These are phyloP conservation scores for Drosophila ambigua DNA, from an alignment of 1,140 invertebrate genomes.

Conservation along the genomic window DNA sequence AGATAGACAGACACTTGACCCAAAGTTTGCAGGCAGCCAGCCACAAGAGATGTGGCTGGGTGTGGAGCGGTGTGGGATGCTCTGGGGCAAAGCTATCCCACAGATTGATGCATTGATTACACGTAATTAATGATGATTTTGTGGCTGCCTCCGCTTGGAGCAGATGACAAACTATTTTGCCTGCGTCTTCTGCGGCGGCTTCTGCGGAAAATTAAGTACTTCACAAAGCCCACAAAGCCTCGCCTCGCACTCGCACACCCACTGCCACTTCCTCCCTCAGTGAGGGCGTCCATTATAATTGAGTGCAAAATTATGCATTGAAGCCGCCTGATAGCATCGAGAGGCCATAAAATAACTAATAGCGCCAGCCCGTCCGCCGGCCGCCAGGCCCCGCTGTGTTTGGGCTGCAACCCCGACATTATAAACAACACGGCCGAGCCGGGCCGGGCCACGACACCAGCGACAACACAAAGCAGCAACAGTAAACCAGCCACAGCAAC, in stretches of 20 bases:
- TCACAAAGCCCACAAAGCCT: constrained; percentile 57
- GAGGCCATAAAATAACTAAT: constrained; percentile 74
- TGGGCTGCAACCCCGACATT: constrained; percentile 33
- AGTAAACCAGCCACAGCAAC: constrained; percentile 21
- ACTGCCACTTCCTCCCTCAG: background rate
- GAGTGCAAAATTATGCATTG: constrained; percentile 82
- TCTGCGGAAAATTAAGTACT: constrained; percentile 45
- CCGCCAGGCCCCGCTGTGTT: constrained; percentile 5
- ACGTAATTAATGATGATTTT: constrained; percentile 69
- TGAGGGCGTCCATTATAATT: constrained; percentile 66
- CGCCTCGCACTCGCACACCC: constrained; percentile 6
- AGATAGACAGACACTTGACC: constrained; percentile 62
- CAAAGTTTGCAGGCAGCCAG: constrained; percentile 20
- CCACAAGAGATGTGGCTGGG: constrained; percentile 18
- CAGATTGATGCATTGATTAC: constrained; percentile 68
- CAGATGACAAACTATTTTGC: constrained; percentile 23
- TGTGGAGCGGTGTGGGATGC: background rate
- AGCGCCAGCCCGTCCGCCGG: constrained; percentile 39
- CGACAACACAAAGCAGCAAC: constrained; percentile 4
- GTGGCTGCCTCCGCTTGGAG: background rate
- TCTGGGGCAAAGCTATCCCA: constrained; percentile 6
- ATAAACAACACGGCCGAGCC: constrained; percentile 65
- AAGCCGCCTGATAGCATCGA: constrained; percentile 66
- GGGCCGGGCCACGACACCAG: constrained; percentile 38
- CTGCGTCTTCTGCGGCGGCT: constrained; percentile 25